These are phyloP conservation scores for Nematostella vectensis DNA, from an alignment of 92 coral and sea anemone species.

Conservation along the genomic window DNA sequence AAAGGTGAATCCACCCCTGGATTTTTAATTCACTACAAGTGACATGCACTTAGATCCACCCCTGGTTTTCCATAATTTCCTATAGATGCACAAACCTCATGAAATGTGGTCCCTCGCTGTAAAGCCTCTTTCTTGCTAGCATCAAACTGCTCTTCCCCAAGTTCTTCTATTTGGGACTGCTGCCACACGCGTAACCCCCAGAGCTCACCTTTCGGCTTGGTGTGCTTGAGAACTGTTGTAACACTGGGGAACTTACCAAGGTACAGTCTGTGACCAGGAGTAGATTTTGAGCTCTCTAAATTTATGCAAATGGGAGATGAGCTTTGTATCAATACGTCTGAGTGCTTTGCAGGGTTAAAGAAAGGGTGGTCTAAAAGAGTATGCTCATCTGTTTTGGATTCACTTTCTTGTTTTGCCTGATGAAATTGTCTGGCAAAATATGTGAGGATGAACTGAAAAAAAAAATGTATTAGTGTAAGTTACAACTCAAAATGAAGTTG, in stretches of 20 bases:
- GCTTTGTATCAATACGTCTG: neutral
- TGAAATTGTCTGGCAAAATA: neutral
- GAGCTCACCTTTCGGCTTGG: conserved; percentile 62
- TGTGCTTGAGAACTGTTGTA: conserved; percentile 67
- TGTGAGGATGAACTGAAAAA: neutral
- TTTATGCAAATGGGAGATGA: conserved; percentile 27
- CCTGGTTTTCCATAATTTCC: too few species aligned
- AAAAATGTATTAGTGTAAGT: too few species aligned
- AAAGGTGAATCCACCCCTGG: too few species aligned
- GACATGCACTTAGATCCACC: too few species aligned
- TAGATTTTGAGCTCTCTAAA: conserved; percentile 19
- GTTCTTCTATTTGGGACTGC: conserved; percentile 55
- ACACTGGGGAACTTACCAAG: conserved; percentile 52
- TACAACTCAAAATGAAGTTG: too few species aligned
- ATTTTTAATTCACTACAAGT: too few species aligned
- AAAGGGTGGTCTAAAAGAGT: conserved; percentile 33
- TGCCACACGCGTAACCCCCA: conserved; percentile 82
- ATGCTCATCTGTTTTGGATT: neutral
- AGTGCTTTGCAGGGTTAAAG: conserved; percentile 30
- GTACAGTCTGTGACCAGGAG: conserved; percentile 45
- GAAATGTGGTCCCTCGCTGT: conserved; percentile 60
- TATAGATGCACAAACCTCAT: too few species aligned
- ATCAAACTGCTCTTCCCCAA: conserved; percentile 57
- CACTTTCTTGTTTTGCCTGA: conserved; percentile 1
- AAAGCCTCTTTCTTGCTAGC: conserved; percentile 43